Percentiles rank a stretch among this genome's conserved stretches.
Evolutionary conservation across 2,113 vertebrate genomes (phyloP).

Genomic region (cat (Felis catus)): F.catus_Fca126_mat1.0 CM031415.1:149709001-149709500

Average conservation of each 20-base stretch:
- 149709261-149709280: neutral
- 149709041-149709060: neutral
- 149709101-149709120: neutral
- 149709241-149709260: neutral
- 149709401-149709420: neutral
- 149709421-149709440: neutral
- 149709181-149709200: neutral
- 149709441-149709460: neutral
- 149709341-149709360: neutral
- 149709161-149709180: neutral
- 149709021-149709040: neutral
- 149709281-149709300: neutral
- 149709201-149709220: neutral
- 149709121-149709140: neutral
- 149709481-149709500: slow-evolving; percentile 25
- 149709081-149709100: neutral
- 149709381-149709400: neutral
- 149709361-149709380: neutral
- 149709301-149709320: neutral
- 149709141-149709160: neutral
- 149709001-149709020: neutral
- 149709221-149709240: neutral
- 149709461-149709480: slow-evolving; percentile 19
- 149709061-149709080: neutral
- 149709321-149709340: neutral